Conservation (phyloP, 2,888 invertebrate genomes). For the Bellardia pandia region DNA sequence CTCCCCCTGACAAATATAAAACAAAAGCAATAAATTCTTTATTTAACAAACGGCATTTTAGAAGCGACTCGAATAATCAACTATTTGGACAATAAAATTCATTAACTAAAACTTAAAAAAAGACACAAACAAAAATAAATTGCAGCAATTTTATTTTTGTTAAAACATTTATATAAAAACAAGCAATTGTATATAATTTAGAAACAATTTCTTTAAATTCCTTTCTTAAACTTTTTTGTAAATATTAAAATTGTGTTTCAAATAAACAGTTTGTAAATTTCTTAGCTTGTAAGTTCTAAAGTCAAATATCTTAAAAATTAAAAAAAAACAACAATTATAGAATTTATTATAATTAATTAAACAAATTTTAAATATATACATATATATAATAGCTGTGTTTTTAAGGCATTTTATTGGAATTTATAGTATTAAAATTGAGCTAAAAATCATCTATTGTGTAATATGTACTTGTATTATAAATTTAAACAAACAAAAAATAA, state of each 20-base stretch:
- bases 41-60: constrained; percentile 53
- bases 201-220: background rate
- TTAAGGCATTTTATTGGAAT: constrained; percentile 67
- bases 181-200: constrained; percentile 59
- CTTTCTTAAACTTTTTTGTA: constrained; percentile 28
- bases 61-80: constrained; percentile 79
- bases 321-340: background rate
- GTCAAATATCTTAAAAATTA: background rate
- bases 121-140: constrained; percentile 19
- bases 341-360: constrained; percentile 64
- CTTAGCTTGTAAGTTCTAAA: constrained; percentile 35
- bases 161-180: background rate
- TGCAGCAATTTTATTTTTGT: constrained; percentile 40
- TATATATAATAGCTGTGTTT: constrained; percentile 41
- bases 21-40: constrained; percentile 62
- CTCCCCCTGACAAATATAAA: background rate
- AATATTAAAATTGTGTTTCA: constrained; percentile 34
- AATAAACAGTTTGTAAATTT: constrained; percentile 38
- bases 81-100: constrained; percentile 80
- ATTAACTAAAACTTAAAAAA: constrained; percentile 64
- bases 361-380: constrained; percentile 51
- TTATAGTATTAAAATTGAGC: constrained; percentile 60
- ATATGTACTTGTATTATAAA: constrained; percentile 61
- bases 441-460: constrained; percentile 42
- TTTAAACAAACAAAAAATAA: constrained; percentile 17